Conservation (phyloP, 1,140 invertebrate species). For the Drosophila arizonae region DNA sequence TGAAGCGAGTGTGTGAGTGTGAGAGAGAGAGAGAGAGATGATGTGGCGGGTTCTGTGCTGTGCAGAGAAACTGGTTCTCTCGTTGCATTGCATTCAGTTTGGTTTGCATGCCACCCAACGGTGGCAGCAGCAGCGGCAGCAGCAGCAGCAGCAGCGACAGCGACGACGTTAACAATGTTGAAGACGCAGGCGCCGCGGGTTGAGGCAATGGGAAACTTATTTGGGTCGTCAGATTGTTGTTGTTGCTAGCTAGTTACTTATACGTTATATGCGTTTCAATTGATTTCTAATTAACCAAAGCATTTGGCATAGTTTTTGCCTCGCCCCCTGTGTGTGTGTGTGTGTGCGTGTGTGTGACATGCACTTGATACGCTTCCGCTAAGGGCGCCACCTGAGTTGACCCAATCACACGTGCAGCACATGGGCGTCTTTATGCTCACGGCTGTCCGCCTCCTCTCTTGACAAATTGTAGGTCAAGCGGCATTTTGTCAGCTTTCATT, state of each 20-base stretch:
- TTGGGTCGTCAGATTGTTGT: slow-evolving; percentile 59
- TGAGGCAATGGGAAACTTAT: slow-evolving; percentile 51
- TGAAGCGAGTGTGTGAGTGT: background rate
- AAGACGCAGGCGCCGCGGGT: slow-evolving; percentile 13
- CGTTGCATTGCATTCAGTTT: slow-evolving; percentile 23
- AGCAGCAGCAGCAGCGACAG: too few species aligned
- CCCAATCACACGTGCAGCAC: slow-evolving; percentile 38
- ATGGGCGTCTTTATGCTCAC: slow-evolving; percentile 14
- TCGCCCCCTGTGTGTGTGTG: slow-evolving; percentile 16
- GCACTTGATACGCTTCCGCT: slow-evolving; percentile 70
- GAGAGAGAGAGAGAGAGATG: background rate
- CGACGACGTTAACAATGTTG: background rate
- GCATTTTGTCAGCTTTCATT: slow-evolving; percentile 46
- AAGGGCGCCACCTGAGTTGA: slow-evolving; percentile 31
- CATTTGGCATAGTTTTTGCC: slow-evolving; percentile 53
- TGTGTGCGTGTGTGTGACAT: slow-evolving; percentile 29
- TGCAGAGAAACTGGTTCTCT: slow-evolving; percentile 56
- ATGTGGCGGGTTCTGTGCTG: background rate
- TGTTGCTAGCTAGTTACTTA: slow-evolving; percentile 51
- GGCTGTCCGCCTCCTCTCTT: background rate
- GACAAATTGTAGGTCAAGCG: slow-evolving; percentile 66
- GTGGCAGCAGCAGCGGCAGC: background rate
- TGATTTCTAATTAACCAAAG: slow-evolving; percentile 74
- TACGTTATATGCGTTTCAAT: slow-evolving; percentile 63
- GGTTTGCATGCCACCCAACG: slow-evolving; percentile 55